phyloP scores from a whole-genome alignment of 2,797 vertebrate species.

The Allobates femoralis region DNA sequence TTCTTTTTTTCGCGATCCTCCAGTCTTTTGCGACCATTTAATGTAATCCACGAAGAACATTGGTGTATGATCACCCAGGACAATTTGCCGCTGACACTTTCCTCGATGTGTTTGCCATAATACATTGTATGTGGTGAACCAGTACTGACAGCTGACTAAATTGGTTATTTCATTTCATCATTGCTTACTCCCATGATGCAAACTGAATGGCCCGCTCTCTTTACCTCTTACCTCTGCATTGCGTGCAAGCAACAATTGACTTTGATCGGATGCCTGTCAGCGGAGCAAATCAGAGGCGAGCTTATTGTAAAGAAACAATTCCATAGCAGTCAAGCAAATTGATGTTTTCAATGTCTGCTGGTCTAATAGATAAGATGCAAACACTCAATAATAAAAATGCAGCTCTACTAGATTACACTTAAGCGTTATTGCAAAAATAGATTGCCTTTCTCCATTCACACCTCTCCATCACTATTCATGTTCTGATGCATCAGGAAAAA shows the following conservation, averaged over 20 bases:
- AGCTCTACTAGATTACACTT: not conserved
- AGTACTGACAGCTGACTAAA: slow-evolving; percentile 39
- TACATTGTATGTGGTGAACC: not conserved
- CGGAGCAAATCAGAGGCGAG: slow-evolving; percentile 5
- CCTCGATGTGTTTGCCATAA: not conserved
- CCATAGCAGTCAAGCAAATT: slow-evolving; percentile 35
- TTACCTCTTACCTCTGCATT: slow-evolving; percentile 23
- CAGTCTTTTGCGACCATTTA: not conserved
- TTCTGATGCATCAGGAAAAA: too few relatives aligned
- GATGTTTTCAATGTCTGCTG: slow-evolving; percentile 3
- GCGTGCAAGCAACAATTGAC: slow-evolving; percentile 35
- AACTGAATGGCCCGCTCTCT: slow-evolving; percentile 14
- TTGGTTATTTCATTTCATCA: slow-evolving; percentile 57
- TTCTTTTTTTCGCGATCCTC: not conserved
- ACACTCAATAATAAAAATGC: not conserved
- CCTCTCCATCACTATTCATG: not conserved
- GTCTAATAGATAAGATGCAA: slow-evolving; percentile 38
- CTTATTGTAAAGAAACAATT: slow-evolving; percentile 48
- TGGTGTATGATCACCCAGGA: not conserved
- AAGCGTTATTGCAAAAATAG: not conserved
- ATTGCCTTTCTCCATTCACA: not conserved
- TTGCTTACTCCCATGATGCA: slow-evolving; percentile 34
- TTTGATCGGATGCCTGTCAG: slow-evolving; percentile 47
- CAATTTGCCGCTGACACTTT: slow-evolving; percentile 14
- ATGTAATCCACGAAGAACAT: not conserved